Evolutionary conservation across 1,140 invertebrate genomes (phyloP).

Genomic region (Scaptomyza montana): DNA sequence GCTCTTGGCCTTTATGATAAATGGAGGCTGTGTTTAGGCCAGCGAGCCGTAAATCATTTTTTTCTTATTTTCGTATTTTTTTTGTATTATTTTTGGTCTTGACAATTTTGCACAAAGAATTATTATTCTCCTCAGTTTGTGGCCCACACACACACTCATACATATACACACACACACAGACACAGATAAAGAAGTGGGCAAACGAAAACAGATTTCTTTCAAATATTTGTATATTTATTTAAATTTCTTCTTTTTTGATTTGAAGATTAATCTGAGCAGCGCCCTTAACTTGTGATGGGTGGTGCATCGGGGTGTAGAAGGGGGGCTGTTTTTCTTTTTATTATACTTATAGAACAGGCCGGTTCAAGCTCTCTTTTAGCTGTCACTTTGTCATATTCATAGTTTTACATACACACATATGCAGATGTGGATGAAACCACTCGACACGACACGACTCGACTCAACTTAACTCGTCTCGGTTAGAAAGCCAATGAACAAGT

Average conservation of each 20-base stretch:
- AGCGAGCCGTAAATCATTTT: constrained; percentile 35
- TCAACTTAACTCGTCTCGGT: constrained; percentile 36
- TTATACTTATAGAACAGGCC: constrained; percentile 9
- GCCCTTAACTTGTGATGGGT: background rate
- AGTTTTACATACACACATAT: constrained; percentile 17
- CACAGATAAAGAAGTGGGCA: no score
- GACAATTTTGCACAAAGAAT: constrained; percentile 43
- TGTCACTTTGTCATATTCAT: constrained; percentile 24
- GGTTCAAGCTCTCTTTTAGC: constrained; percentile 4
- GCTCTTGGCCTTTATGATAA: constrained; percentile 47
- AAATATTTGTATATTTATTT: background rate
- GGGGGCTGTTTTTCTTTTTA: background rate
- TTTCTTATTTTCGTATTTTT: constrained; percentile 2
- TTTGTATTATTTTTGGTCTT: background rate
- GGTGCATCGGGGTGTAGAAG: background rate
- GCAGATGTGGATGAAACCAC: constrained; percentile 10
- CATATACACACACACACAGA: no score
- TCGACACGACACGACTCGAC: constrained; percentile 1
- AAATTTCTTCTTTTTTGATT: background rate
- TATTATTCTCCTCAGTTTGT: constrained; percentile 11
- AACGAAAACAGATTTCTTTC: no score
- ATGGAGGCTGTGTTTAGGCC: constrained; percentile 26
- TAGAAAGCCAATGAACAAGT: constrained; percentile 80
- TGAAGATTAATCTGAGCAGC: constrained; percentile 15
- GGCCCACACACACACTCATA: background rate